Base-by-base conservation (phyloP, 2,888 invertebrate genomes). In the Pocota personata region DNA sequence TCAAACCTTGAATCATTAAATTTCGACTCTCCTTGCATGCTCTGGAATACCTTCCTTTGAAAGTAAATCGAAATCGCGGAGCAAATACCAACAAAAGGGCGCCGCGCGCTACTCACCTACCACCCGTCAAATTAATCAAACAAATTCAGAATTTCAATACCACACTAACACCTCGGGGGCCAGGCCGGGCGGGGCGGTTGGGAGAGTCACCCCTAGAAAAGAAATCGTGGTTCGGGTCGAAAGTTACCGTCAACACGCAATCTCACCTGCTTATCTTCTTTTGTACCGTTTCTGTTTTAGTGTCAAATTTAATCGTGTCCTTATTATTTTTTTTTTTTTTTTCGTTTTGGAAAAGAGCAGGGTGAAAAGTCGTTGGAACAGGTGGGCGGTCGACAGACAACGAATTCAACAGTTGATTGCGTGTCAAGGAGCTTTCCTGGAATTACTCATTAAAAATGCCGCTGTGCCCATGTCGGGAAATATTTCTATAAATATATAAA, bases 401-500 rank as follows among this genome's bases (percentile, higher is more conserved):
- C 58, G 52, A 6, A 82, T 82, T 86, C 86, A 86, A 86, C 86
- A 86, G 82, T 82, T 86, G 76, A 82, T 86, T 46, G 86, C 82
- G 86, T 86, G 86, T 7, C 55, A 43, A 55, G 46, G 57, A 60
- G 71, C 37, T 72, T 66, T 12, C 46, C 43, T 55, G 43, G 57
- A n/a, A 76, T 67, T 67, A 32, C 55, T 67, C 82, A 82, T 86
- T 58, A 76, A 82, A 77, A 72, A 77, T 62, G 40, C 55, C 43
- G 46, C 82, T 82, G 55, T 67, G 76, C 67, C 86, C 76, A 77
- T 57, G 76, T 55, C 55, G 43, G 43, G 30, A 46, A 66, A 67
- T 60, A 62, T 55, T 77, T 71, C 71, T 21, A 72, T 35, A 67
- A 82, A 75, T 77, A 75, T 77, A 73, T 58, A 46, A 50, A 43